A percentile compares a stretch with the other conserved stretches of the same genome.
Evolutionary conservation across 2,113 vertebrate genomes (phyloP).

Genomic region (Ramphastos sulfuratus): DNA sequence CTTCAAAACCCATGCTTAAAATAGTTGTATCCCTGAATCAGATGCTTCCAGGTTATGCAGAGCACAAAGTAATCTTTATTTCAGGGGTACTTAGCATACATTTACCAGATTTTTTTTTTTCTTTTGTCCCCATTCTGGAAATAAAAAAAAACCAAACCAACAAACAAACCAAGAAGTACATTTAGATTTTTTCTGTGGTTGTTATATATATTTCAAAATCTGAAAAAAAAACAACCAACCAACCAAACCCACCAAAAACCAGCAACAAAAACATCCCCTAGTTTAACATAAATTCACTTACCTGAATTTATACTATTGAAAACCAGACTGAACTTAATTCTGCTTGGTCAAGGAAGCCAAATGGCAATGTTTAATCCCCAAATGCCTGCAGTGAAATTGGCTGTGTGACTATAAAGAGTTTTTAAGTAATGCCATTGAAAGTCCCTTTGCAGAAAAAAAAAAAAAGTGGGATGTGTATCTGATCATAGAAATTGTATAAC

Average conservation of each 20-base stretch:
- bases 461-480: not conserved
- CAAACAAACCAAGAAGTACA: not conserved
- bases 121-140: too few relatives aligned
- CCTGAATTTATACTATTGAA: not conserved
- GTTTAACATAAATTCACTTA: not conserved
- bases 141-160: too few relatives aligned
- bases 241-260: too few relatives aligned
- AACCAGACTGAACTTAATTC: not conserved
- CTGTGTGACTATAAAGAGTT: not conserved
- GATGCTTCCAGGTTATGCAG: too few relatives aligned
- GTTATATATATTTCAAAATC: not conserved
- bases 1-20: not conserved
- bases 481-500: not conserved
- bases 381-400: not conserved
- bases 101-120: too few relatives aligned
- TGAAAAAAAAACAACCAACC: too few relatives aligned
- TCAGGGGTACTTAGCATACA: too few relatives aligned
- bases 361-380: not conserved
- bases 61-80: too few relatives aligned
- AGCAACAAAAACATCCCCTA: not conserved
- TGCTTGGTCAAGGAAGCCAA: not conserved
- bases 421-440: not conserved
- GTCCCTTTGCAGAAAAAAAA: not conserved
- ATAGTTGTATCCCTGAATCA: too few relatives aligned
- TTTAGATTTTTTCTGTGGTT: not conserved